Percentiles rank a stretch among this genome's conserved stretches.
These are phyloP conservation scores for Hippolais icterina DNA, from an alignment of 2,113 vertebrate genomes.

Conservation along the genomic window DNA sequence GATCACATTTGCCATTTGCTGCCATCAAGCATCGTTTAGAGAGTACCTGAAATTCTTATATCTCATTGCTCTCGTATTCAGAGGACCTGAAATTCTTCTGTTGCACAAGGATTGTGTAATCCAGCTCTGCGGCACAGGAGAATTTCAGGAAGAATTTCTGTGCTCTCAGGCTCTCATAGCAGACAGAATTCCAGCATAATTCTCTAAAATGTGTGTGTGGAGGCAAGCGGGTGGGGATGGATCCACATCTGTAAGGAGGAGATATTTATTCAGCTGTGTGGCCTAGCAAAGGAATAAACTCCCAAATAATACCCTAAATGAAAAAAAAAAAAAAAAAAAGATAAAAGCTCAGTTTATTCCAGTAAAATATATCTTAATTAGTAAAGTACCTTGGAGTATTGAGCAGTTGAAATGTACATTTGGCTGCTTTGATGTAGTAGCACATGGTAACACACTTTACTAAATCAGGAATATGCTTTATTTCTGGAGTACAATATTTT, in stretches of 20 bases:
- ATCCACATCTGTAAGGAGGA: not conserved
- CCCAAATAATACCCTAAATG: not conserved
- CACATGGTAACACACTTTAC: not conserved
- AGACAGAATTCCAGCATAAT: not conserved
- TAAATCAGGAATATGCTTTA: not conserved
- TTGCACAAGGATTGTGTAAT: not conserved
- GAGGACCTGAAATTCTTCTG: not conserved
- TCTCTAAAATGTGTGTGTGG: not conserved
- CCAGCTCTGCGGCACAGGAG: not conserved
- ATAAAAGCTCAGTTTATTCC: not conserved
- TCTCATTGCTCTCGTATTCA: not conserved
- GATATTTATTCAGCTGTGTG: not conserved
- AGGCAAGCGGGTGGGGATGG: not conserved
- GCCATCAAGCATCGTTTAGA: not conserved
- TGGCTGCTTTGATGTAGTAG: constrained; percentile 11
- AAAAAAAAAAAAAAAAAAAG: not conserved
- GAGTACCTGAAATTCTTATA: not conserved
- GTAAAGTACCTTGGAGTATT: constrained; percentile 17
- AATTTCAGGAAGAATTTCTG: not conserved
- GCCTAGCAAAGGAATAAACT: not conserved
- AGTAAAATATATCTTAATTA: constrained; percentile 42
- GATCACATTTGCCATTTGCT: not conserved
- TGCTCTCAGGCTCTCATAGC: not conserved
- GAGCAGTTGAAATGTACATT: constrained; percentile 1
- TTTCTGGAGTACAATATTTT: not conserved